A percentile compares a stretch with the other conserved stretches of the same genome.
Conservation (phyloP, 2,113 vertebrate species). For the Erpornis zantholeuca region DNA sequence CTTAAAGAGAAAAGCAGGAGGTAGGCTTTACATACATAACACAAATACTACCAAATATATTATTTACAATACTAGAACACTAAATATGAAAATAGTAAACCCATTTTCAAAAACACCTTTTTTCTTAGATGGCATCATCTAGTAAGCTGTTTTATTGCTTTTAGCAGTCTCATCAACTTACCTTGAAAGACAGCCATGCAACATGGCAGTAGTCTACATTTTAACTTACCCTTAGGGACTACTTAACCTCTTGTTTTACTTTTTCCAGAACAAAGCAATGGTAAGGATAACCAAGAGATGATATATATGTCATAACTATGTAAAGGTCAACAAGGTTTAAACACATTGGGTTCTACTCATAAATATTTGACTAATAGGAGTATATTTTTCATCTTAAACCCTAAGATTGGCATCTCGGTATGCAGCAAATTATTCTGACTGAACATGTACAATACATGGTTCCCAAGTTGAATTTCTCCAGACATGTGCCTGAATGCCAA, state of each 20-base stretch:
- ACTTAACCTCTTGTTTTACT: slow-evolving; percentile 71
- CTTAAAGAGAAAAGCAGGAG: background rate
- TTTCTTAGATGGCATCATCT: slow-evolving; percentile 5
- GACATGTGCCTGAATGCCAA: background rate
- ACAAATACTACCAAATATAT: background rate
- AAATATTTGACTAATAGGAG: slow-evolving; percentile 67
- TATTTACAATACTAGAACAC: slow-evolving; percentile 40
- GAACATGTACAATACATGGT: slow-evolving; percentile 19
- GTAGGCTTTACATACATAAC: background rate
- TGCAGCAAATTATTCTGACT: slow-evolving; percentile 32
- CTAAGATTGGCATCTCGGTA: slow-evolving; percentile 27
- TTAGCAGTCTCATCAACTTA: slow-evolving; percentile 43
- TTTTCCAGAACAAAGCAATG: slow-evolving; percentile 65
- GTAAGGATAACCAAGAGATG: slow-evolving; percentile 62
- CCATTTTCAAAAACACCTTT: slow-evolving; percentile 35
- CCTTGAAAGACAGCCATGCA: slow-evolving; percentile 61
- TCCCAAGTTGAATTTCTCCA: slow-evolving; percentile 14
- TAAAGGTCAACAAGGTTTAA: slow-evolving; percentile 72
- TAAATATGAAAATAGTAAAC: background rate
- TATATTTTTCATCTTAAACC: slow-evolving; percentile 18
- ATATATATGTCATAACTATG: slow-evolving; percentile 64
- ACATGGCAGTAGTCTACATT: slow-evolving; percentile 58
- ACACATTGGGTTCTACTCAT: slow-evolving; percentile 58
- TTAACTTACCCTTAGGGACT: slow-evolving; percentile 70
- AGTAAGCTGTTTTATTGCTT: slow-evolving; percentile 58